phyloP scores from a whole-genome alignment of 1,140 invertebrate species.

The Heliconius eleuchia region DNA sequence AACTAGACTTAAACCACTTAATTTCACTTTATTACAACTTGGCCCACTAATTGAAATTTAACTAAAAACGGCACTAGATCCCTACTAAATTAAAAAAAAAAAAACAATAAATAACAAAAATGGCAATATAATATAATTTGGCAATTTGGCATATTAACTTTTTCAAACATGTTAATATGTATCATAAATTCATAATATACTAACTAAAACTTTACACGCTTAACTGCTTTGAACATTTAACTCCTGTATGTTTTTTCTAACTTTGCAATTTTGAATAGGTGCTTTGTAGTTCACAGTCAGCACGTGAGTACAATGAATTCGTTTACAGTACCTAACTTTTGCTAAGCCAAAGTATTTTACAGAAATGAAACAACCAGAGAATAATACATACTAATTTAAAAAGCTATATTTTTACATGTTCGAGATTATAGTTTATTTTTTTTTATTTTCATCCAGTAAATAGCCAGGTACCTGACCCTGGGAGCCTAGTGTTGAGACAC shows the following conservation, averaged over 20 bases:
- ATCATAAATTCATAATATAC: not conserved
- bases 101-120: no score
- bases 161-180: not conserved
- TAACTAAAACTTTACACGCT: not conserved
- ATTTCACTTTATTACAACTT: no score
- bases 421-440: not conserved
- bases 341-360: not conserved
- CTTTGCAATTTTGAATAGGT: slow-evolving; percentile 10
- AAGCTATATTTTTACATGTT: not conserved
- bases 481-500: no score
- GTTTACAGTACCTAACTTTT: slow-evolving; percentile 3
- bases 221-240: not conserved
- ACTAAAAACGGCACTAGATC: no score
- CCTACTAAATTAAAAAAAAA: no score
- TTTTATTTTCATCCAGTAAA: not conserved
- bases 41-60: no score
- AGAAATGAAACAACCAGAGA: not conserved
- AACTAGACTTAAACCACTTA: no score
- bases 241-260: not conserved
- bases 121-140: no score
- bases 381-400: not conserved
- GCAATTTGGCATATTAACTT: not conserved
- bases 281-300: not conserved
- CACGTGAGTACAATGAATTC: not conserved
- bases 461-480: no score